phyloP scores from a whole-genome alignment of 1,140 invertebrate species.

The Galleria mellonella region DNA sequence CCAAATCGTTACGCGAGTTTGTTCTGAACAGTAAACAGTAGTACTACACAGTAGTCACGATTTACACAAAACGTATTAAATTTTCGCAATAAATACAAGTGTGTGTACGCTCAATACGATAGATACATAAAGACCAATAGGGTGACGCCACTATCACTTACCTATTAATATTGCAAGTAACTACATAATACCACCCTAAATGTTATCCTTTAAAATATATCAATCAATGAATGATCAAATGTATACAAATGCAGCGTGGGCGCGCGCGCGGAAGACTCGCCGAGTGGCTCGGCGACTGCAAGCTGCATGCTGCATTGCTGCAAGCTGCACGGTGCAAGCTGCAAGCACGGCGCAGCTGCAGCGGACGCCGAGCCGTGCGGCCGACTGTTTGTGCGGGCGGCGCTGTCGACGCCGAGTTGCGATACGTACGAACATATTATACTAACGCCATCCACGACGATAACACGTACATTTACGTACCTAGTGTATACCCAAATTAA shows the following conservation, averaged over 20 bases:
- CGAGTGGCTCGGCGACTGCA: not conserved
- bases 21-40: not conserved
- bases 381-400: constrained; percentile 51
- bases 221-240: constrained; percentile 30
- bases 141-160: constrained; percentile 41
- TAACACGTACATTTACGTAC: constrained; percentile 18
- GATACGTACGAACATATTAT: not conserved
- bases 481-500: constrained; percentile 36
- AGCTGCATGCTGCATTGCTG: constrained; percentile 38
- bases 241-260: constrained; percentile 35
- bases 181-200: constrained; percentile 50
- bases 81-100: constrained; percentile 39
- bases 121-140: constrained; percentile 31
- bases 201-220: constrained; percentile 44
- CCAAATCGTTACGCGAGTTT: constrained; percentile 5
- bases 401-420: constrained; percentile 5
- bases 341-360: constrained; percentile 29
- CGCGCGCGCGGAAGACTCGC: constrained; percentile 23
- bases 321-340: not conserved
- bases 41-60: constrained; percentile 42
- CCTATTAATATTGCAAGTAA: constrained; percentile 50
- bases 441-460: constrained; percentile 17
- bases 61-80: constrained; percentile 17
- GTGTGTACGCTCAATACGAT: constrained; percentile 27
- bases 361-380: constrained; percentile 10